Percentiles rank a stretch among this genome's conserved stretches.
Evolutionary conservation across 1,140 invertebrate genomes (phyloP).

Genomic region (Belonocnema kinseyi): DNA sequence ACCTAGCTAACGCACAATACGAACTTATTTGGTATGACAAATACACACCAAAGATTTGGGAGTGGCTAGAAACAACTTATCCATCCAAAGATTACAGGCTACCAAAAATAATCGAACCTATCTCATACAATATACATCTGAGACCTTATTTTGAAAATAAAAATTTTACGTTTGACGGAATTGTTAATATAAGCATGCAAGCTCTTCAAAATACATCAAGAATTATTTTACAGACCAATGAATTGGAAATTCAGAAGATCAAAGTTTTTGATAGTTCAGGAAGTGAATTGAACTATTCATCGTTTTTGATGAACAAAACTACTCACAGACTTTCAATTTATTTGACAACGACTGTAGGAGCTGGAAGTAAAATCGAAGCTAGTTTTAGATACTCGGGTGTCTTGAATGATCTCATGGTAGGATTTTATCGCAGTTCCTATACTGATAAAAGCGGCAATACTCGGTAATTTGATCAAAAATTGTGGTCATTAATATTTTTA

Average conservation of each 20-base stretch:
- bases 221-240: constrained; percentile 83
- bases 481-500: too few relatives aligned
- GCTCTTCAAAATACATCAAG: constrained; percentile 77
- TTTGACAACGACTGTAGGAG: constrained; percentile 73
- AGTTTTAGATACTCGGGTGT: constrained; percentile 49
- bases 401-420: constrained; percentile 68
- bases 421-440: constrained; percentile 87
- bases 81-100: constrained; percentile 51
- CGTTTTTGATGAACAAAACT: constrained; percentile 74
- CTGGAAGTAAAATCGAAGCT: constrained; percentile 55
- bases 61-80: constrained; percentile 6
- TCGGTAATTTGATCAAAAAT: constrained; percentile 75
- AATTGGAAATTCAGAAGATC: constrained; percentile 75
- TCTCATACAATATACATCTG: constrained; percentile 48
- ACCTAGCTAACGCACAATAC: constrained; percentile 37
- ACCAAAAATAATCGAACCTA: constrained; percentile 52
- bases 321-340: constrained; percentile 83
- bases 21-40: neutral
- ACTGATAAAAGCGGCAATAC: constrained; percentile 77
- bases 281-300: constrained; percentile 47
- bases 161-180: constrained; percentile 79
- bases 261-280: constrained; percentile 61
- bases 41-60: constrained; percentile 3
- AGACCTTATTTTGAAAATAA: constrained; percentile 41
- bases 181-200: constrained; percentile 77